Base-by-base conservation (phyloP, 2,797 vertebrate species). In the Decapterus maruadsi region DNA sequence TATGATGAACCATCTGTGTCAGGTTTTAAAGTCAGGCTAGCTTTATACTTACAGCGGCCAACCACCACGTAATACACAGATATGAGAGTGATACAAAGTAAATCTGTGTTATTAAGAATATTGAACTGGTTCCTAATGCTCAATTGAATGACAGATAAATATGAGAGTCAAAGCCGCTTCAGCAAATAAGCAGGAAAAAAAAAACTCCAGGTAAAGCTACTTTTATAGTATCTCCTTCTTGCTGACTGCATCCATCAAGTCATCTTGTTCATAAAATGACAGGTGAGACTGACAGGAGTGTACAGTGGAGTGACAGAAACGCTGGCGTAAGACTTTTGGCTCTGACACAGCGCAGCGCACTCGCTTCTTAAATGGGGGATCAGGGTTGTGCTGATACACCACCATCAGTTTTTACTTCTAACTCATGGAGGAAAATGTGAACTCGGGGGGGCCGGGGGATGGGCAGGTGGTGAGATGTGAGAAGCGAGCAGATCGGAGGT, bases 251-350 rank as follows among this genome's bases (percentile, higher is more conserved):
- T 57, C 75, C 55, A 64, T 72, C 67, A 48, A 53, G 38, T 64
- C 76, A 45, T 31, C 78, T 61, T 64, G 62, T 60, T 78, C 65
- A 71, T 34, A 73, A 77, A 77, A 64, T 38, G 75, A 66, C 51
- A 40, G 12, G n/a, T 8, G 2, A 84, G 88, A 90, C 11, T 80
- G 86, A 86, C 73, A 60, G 72, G 67, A 46, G 51, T 1, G 2
- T 42, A 51, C 0, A 67, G 45, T 0, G 16, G 57, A 77, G 80
- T 85, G 84, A 81, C 88, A 88, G 80, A 74, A 83, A 59, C 74
- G 82, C 84, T 80, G 67, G 58, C 42, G 79, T 38, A 31, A 42
- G 72, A 51, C 4, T 51, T 81, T 70, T 42, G 60, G 58, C 76
- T 68, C 22, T 62, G 78, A 56, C 72, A 75, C 61, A 2, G 57